Percentiles rank a stretch among this genome's conserved stretches.
These are phyloP conservation scores for Mus spicilegus DNA, from an alignment of 2,113 vertebrate species.

Conservation along the genomic window DNA sequence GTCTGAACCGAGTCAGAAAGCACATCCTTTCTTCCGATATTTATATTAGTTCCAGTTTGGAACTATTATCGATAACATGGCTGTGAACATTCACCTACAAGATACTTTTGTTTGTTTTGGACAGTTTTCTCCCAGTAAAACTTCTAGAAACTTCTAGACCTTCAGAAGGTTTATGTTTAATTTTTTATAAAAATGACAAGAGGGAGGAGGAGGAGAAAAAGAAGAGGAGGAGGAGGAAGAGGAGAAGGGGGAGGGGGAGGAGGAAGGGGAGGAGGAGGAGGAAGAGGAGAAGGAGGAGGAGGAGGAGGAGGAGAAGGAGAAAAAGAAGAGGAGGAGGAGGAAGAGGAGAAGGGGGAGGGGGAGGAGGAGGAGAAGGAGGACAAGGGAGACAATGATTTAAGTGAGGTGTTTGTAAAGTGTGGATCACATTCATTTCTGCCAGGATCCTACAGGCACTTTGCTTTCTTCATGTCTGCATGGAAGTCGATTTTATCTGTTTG, in stretches of 20 bases:
- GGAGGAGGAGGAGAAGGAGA: no score
- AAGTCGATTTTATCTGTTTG: neutral
- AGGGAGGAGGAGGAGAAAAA: no score
- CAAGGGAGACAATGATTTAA: no score
- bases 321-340: no score
- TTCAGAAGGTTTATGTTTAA: neutral
- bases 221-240: no score
- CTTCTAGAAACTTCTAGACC: neutral
- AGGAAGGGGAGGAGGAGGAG: no score
- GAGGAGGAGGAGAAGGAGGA: no score
- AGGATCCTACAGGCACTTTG: neutral
- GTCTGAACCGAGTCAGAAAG: no score
- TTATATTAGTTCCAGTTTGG: neutral
- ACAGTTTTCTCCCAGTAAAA: slow-evolving; percentile 31
- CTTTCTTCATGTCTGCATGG: neutral
- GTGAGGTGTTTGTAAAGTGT: slow-evolving; percentile 1
- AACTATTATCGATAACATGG: neutral
- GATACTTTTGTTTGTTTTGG: slow-evolving; percentile 32
- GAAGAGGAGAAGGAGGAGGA: no score
- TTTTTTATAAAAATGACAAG: neutral
- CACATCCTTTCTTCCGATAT: neutral
- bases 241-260: no score
- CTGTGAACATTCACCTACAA: neutral
- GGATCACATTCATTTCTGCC: neutral
- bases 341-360: no score